phyloP scores from a whole-genome alignment of 2,113 vertebrate genomes.

The Thalassoma bifasciatum region DNA sequence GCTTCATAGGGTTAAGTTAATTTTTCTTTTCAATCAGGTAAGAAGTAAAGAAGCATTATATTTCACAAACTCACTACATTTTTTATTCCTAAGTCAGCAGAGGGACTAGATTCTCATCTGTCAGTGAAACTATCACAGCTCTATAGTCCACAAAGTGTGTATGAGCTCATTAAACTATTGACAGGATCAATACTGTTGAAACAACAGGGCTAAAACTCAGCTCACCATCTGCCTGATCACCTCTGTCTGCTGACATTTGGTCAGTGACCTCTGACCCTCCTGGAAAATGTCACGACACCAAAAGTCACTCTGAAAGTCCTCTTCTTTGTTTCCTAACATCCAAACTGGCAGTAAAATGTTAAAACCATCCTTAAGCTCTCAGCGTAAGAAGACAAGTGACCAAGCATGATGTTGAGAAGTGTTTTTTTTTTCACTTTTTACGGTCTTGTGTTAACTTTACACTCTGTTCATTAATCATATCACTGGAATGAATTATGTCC shows the following conservation, averaged over 20 bases:
- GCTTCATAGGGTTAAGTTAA: too few species aligned
- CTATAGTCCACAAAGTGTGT: background rate
- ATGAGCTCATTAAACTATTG: constrained; percentile 42
- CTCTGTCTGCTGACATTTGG: constrained; percentile 69
- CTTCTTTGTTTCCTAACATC: constrained; percentile 4
- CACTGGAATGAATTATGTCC: too few species aligned
- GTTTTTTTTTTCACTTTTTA: too few species aligned
- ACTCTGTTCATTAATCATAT: too few species aligned
- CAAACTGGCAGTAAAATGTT: constrained; percentile 18
- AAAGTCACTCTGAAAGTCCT: constrained; percentile 51
- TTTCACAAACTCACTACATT: too few species aligned
- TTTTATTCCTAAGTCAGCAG: background rate
- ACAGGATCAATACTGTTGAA: constrained; percentile 27
- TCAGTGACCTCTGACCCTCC: constrained; percentile 76
- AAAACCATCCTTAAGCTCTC: background rate
- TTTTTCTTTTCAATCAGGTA: too few species aligned
- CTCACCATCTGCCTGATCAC: constrained; percentile 75
- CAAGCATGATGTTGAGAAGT: too few species aligned
- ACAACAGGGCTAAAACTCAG: constrained; percentile 34
- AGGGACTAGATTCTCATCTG: background rate
- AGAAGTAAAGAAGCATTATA: too few species aligned
- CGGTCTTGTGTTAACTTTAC: too few species aligned
- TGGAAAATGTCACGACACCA: constrained; percentile 73
- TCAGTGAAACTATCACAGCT: background rate
- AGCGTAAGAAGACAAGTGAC: background rate